These are phyloP conservation scores for Oxyura jamaicensis DNA, from an alignment of 2,113 vertebrate genomes.

Conservation along the genomic window DNA sequence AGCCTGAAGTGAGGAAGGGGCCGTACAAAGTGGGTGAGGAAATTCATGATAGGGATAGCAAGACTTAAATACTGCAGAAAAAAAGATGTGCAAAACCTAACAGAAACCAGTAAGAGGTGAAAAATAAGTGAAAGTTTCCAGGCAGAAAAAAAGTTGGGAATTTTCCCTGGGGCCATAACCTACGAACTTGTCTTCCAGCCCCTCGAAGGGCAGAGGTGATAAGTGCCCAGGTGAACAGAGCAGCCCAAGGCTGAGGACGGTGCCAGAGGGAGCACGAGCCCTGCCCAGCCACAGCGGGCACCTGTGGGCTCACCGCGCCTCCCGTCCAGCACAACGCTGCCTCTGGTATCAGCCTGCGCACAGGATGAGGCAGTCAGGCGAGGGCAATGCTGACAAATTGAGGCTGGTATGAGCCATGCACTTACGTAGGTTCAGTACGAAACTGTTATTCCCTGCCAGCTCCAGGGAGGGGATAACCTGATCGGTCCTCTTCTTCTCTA, in stretches of 20 bases:
- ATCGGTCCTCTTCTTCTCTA: not conserved
- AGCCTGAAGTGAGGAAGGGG: not conserved
- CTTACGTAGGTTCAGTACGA: not conserved
- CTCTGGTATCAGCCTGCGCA: not conserved
- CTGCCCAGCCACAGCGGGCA: not conserved
- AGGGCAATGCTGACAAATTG: not conserved
- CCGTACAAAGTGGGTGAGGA: not conserved
- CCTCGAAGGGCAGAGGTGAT: not conserved
- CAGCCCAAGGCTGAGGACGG: not conserved
- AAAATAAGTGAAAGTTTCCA: not conserved
- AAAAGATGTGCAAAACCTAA: not conserved
- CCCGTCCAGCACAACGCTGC: not conserved
- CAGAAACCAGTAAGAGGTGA: not conserved
- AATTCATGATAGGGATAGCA: not conserved
- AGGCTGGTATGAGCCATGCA: not conserved
- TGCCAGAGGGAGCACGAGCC: not conserved
- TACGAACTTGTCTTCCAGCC: not conserved
- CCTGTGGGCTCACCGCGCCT: rapidly evolving
- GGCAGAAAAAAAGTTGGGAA: not conserved
- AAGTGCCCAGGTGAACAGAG: not conserved
- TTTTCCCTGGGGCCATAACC: not conserved
- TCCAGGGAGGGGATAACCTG: not conserved
- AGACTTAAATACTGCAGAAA: not conserved
- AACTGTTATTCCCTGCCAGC: not conserved
- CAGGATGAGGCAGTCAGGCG: not conserved